Percentiles rank a stretch among this genome's conserved stretches.
These are phyloP conservation scores for Podocnemis expansa DNA, from an alignment of 2,113 vertebrate genomes.

Conservation along the genomic window DNA sequence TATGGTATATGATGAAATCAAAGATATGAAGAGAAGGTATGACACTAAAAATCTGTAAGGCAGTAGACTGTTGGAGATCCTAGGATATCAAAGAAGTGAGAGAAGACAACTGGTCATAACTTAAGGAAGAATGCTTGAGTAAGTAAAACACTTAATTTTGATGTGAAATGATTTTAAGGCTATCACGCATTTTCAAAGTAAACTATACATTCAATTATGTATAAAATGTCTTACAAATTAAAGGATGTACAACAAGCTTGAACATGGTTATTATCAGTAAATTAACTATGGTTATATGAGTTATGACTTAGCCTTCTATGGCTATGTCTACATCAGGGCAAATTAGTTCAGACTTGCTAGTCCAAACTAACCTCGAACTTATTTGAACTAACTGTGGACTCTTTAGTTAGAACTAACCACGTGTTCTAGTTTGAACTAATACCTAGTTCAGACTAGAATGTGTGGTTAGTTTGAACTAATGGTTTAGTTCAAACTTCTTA, in stretches of 20 bases:
- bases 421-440: too few relatives aligned
- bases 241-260: not conserved
- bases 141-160: not conserved
- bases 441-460: too few relatives aligned
- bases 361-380: too few relatives aligned
- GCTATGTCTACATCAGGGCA: too few relatives aligned
- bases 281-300: not conserved
- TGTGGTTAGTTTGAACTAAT: too few relatives aligned
- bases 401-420: too few relatives aligned
- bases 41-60: not conserved
- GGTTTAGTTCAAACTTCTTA: too few relatives aligned
- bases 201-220: not conserved
- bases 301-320: not conserved
- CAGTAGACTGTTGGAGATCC: not conserved
- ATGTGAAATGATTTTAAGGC: not conserved
- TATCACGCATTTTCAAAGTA: not conserved
- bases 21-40: not conserved
- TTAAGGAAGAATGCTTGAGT: not conserved
- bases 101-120: not conserved
- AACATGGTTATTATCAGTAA: not conserved
- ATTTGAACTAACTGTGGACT: too few relatives aligned
- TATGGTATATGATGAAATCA: not conserved
- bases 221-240: not conserved
- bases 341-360: too few relatives aligned
- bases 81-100: not conserved